phyloP scores from a whole-genome alignment of 2,797 vertebrate genomes.

The Florisuga fusca region DNA sequence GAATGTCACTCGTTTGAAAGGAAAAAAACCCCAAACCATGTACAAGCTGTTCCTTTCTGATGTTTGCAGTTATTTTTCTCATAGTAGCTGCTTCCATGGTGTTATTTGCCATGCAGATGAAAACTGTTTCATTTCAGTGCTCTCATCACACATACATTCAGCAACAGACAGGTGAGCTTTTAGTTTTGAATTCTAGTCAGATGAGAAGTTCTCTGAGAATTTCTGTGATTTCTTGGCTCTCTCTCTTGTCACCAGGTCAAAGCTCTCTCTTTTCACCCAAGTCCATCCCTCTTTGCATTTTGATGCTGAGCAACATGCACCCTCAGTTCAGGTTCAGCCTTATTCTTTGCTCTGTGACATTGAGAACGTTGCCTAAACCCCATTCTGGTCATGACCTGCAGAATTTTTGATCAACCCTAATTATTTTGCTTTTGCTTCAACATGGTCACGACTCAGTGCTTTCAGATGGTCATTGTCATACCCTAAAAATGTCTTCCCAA shows the following conservation, averaged over 20 bases:
- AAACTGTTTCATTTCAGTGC: neutral
- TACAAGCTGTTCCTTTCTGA: neutral
- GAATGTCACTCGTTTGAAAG: neutral
- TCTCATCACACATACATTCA: neutral
- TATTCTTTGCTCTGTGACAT: neutral
- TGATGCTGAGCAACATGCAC: rapidly evolving
- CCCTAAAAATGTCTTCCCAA: neutral
- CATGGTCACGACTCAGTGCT: neutral
- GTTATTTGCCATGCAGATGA: neutral
- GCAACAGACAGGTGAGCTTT: neutral
- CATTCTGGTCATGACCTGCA: neutral
- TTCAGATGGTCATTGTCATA: rapidly evolving
- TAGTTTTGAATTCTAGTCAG: neutral
- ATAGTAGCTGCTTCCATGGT: neutral
- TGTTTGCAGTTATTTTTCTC: neutral
- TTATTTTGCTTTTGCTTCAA: neutral
- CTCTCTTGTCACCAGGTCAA: neutral
- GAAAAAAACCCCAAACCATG: neutral
- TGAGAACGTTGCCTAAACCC: neutral
- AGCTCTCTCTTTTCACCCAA: rapidly evolving
- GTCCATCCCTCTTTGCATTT: neutral
- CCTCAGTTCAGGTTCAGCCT: neutral
- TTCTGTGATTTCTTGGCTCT: neutral
- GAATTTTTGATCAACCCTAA: neutral
- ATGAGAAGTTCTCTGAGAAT: neutral